Conservation (phyloP, 2,113 vertebrate species). For the Caretta caretta region DNA sequence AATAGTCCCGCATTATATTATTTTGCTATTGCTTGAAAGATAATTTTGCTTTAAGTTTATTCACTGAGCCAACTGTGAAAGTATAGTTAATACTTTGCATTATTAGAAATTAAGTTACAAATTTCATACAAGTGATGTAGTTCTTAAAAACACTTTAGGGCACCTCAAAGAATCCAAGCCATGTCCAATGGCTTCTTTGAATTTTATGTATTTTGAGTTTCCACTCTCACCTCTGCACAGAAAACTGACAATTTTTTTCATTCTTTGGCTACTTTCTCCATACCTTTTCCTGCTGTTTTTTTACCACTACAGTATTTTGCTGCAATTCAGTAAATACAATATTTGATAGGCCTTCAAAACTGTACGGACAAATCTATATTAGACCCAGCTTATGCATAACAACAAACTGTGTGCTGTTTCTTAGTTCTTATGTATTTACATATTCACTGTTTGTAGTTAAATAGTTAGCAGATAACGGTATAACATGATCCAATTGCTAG, state of each 20-base stretch:
- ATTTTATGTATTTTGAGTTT: neutral
- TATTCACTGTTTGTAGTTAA: too few relatives aligned
- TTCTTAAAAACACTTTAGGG: neutral
- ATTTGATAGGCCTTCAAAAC: rapidly evolving
- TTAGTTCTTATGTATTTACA: neutral
- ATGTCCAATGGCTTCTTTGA: neutral
- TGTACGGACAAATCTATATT: neutral
- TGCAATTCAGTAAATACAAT: neutral
- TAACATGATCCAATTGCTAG: too few relatives aligned
- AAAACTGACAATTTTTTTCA: neutral
- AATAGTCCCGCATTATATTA: neutral
- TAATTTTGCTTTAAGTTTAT: neutral
- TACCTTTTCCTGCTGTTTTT: neutral
- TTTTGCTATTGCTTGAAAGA: neutral
- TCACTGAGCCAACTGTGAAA: neutral
- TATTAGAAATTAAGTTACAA: neutral
- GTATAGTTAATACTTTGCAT: too few relatives aligned
- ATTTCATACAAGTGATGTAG: neutral
- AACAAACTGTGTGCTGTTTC: neutral
- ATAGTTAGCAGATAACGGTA: too few relatives aligned
- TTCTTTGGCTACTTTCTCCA: neutral
- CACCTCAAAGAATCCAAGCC: neutral
- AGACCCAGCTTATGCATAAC: neutral
- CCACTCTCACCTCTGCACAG: neutral
- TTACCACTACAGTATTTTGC: neutral